These are phyloP conservation scores for Uria aalge DNA, from an alignment of 2,113 vertebrate species.

Conservation along the genomic window DNA sequence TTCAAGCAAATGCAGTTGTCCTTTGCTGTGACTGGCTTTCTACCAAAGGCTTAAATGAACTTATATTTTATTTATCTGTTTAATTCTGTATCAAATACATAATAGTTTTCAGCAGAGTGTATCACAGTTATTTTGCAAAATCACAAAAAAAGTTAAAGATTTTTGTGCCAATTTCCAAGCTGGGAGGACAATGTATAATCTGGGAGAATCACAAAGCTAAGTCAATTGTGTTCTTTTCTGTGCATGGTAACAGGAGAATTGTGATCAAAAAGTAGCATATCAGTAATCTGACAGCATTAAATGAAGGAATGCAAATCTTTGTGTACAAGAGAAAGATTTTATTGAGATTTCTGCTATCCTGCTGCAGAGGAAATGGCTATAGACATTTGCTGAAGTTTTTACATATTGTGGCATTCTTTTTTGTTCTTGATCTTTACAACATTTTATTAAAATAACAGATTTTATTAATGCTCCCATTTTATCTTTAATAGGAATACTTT, in stretches of 20 bases:
- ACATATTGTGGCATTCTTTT: not conserved
- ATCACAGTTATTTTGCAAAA: not conserved
- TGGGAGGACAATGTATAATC: not conserved
- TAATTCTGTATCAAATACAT: not conserved
- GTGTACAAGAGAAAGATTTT: not conserved
- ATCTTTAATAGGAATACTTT: not conserved
- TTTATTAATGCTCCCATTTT: not conserved
- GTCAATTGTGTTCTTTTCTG: not conserved
- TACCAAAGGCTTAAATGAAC: not conserved
- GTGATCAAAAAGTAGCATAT: not conserved
- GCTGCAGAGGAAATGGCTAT: not conserved
- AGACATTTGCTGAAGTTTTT: not conserved
- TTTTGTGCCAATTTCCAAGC: not conserved
- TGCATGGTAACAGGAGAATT: not conserved
- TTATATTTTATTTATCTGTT: not conserved
- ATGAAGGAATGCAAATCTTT: not conserved
- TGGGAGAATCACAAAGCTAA: not conserved
- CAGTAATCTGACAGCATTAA: not conserved
- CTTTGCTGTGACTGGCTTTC: not conserved
- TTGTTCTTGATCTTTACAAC: not conserved
- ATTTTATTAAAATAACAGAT: not conserved
- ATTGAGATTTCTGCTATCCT: not conserved
- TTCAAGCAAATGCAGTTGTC: not conserved
- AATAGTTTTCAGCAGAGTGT: not conserved
- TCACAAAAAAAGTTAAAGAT: not conserved